Base-by-base conservation (phyloP, 1,140 invertebrate species). In the Doryteuthis pealeii region DNA sequence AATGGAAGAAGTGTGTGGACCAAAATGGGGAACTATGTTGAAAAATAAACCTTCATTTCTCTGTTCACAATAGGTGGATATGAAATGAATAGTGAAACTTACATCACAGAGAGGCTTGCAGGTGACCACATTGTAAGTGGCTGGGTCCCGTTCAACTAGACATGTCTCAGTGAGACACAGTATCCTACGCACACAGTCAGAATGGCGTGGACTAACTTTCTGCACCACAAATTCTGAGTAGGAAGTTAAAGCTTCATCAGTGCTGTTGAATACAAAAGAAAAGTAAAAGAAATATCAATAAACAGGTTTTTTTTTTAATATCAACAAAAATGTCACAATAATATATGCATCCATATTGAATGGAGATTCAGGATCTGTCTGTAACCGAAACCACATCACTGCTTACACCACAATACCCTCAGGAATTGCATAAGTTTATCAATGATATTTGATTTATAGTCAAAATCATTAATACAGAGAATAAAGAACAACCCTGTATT, bases 111-210 rank as follows among this genome's bases (percentile, higher is more conserved):
- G 88, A 1, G 96, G 96, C 81, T 95, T 92, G 45, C 97, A 89
- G 30, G 96, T 96, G 78, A 92, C 93, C 76, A 97, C 93, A 81
- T 92, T 94, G 87, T 99, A 99, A 0, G 96, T 97, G 83, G 95
- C 94, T 31, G 95, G 95, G 90, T 99, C 98, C 81, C 98, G 90
- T 90, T 99, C 98, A 40, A 99, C 87, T 28, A 99, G 89, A 89
- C 97, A 99, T 0, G 93, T 94, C 87, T 99, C 97, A 0, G 96
- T 96, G 0, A 99, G 89, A 85, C 97, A 99, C n/a, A 99, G 90
- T 2, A 94, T 94, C 76, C 97, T 90, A 78, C 94, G 90, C 40
- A 95, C 92, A 5, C 87, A 84, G 74, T 87, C 85, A 18, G 74
- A n/a, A 67, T 85, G 83, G 15, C 86, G 74, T 1, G 77, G 81